Evolutionary conservation across 2,797 vertebrate species (phyloP), one percentile per base, ranked within the genome.

Genomic region (Triplophysa bombifrons): DNA sequence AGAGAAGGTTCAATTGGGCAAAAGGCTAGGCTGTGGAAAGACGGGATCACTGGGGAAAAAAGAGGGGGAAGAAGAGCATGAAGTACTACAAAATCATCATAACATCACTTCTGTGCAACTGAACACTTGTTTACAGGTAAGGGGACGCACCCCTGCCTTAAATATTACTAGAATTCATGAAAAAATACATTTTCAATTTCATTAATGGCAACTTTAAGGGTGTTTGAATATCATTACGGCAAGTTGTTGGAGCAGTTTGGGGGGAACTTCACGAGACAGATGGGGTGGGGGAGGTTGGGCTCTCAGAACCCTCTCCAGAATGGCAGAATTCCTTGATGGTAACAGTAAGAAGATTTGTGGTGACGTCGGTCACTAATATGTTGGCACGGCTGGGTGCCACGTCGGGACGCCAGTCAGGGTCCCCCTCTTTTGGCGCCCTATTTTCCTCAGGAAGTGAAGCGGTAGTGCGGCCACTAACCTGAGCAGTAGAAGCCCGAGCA

Each of bases 251-350:
- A 74, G 70, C 1, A 69, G 83, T 41, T 41, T 41, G 41, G 88
- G 30, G 80, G 66, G 11, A 72, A 55, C 30, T 63, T 78, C 73
- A 82, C 60, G 77, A 69, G 67, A 55, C 1, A 74, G 70, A 51
- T 1, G 91, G 72, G 25, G 86, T 65, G 13, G 90, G 83, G 58
- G 89, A 79, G 11, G 86, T 83, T 80, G 76, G 64, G 1, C 82
- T 86, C 13, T 91, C 90, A 17, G 51, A 84, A 80, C 72, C 80
- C 12, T 69, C 79, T 81, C 76, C 93, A 78, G 95, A 93, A 3
- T 93, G 94, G 93, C 95, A 96, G 92, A 98, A 98, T 87, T 99
- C 97, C 87, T 98, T 99, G 88, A 99, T 99, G 86, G 98, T 99
- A 91, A 99, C 98, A 0, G 98, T 99, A 88, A 98, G 94, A 3